phyloP scores from a whole-genome alignment of 2,797 vertebrate genomes.

The Mormyrops attenuatus region DNA sequence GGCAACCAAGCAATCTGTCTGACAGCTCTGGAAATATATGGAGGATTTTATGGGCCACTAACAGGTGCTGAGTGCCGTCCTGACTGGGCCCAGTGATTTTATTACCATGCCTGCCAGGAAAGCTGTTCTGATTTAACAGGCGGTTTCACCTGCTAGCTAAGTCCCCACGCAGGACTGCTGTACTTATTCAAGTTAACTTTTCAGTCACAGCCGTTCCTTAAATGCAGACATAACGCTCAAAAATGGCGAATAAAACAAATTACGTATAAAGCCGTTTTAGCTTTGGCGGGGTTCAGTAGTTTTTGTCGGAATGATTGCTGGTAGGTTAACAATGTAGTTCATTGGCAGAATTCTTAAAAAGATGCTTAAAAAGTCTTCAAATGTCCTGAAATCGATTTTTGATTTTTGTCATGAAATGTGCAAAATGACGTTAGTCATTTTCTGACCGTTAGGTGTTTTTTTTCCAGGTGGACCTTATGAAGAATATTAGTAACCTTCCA shows the following conservation, averaged over 20 bases:
- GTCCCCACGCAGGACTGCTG: neutral
- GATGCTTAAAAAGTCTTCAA: neutral
- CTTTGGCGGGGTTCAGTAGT: neutral
- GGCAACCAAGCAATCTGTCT: constrained; percentile 37
- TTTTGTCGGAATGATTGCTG: neutral
- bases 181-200: neutral
- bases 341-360: neutral
- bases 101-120: neutral
- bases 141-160: neutral
- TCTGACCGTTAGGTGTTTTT: neutral
- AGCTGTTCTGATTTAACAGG: neutral
- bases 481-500: constrained; percentile 73
- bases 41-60: constrained; percentile 48
- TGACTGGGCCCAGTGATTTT: neutral
- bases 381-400: neutral
- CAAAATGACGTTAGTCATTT: neutral
- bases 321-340: neutral
- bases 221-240: neutral
- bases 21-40: constrained; percentile 45
- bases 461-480: constrained; percentile 76
- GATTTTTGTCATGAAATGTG: neutral
- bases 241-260: neutral
- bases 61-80: neutral
- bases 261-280: neutral
- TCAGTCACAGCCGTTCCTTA: neutral